Percentiles rank a stretch among this genome's conserved stretches.
Evolutionary conservation across 2,113 vertebrate genomes (phyloP).

Genomic region (Lutjanus erythropterus): DNA sequence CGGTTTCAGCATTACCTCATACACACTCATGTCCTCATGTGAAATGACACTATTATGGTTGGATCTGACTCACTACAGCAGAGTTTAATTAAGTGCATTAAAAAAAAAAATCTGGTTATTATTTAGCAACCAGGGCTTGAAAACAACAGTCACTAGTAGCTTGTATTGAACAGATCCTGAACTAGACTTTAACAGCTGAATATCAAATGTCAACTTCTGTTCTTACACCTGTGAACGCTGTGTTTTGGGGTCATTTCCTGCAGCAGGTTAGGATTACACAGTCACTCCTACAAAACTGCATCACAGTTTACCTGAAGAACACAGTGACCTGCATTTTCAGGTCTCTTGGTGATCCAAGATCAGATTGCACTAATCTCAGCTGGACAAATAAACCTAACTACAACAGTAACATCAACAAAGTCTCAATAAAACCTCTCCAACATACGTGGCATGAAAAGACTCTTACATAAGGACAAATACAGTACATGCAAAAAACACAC

Average conservation of each 20-base stretch:
- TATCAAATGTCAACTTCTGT: slow-evolving; percentile 24
- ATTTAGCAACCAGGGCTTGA: background rate
- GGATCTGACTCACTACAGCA: slow-evolving; percentile 18
- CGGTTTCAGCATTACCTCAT: slow-evolving; percentile 38
- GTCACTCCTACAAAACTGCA: background rate
- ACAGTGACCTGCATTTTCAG: slow-evolving; percentile 26
- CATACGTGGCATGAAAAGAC: background rate
- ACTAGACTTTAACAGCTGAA: background rate
- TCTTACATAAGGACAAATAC: background rate
- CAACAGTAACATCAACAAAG: background rate
- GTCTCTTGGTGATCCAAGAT: background rate
- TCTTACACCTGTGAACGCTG: slow-evolving; percentile 9
- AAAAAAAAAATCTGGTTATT: background rate
- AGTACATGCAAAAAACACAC: background rate
- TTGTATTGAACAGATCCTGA: background rate
- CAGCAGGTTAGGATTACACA: slow-evolving; percentile 27
- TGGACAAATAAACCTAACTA: background rate
- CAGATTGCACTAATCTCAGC: background rate
- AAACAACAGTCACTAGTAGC: slow-evolving; percentile 7
- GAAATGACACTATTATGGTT: background rate
- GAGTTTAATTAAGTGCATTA: slow-evolving; percentile 6
- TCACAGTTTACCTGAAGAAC: slow-evolving; percentile 29
- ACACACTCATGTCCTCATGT: background rate
- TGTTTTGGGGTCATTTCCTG: slow-evolving; percentile 20
- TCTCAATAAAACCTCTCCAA: background rate